Base-by-base conservation (phyloP, 2,113 vertebrate genomes). In the Mesocricetus auratus region DNA sequence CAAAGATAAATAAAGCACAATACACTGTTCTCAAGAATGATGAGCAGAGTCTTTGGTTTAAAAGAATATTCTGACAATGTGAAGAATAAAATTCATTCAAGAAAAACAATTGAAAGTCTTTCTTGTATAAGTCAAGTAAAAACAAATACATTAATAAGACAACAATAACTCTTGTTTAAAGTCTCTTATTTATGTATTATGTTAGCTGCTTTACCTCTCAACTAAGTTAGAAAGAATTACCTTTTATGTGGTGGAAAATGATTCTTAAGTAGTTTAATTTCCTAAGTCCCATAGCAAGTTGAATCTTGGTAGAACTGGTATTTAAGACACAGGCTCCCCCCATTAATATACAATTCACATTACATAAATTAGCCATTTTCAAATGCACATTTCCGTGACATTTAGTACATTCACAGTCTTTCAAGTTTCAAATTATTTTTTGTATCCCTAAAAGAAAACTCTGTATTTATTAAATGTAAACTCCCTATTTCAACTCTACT, bases 231-330 rank as follows among this genome's bases (percentile, higher is more conserved):
- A 85, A 93, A 75, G 12, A 90, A 89, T 86, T 86, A 33, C 68
- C 62, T 88, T 95, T 89, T 73, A 60, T 42, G 6, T 94, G 62
- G 21, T n/a, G 33, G 77, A 89, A 89, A 71, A 56, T 33, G 83
- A n/a, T 74, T 56, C 15, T 74, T 64, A 95, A 89, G 56, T 86
- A 92, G 47, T 64, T 95, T 85, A 66, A 92, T 78, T 95, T 92
- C 47, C 64, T 95, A 42, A 91, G 77, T 39, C 2, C 69, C 21
- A 78, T 79, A 19, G 53, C 31, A 81, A 47, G n/a, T 96, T 83
- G 82, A 78, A 87, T 56, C 19, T 53, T 95, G 42, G 21, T 83
- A 39, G 50, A 69, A 33, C 58, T 83, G 69, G 69, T 50, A 91
- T 53, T 75, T 95, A 88, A 93, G 60, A 56, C n/a, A 88, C 29